A percentile compares a stretch with the other conserved stretches of the same genome.
Evolutionary conservation across 2,888 invertebrate genomes (phyloP).

Genomic region (Xestoiulus laeticollis): DNA sequence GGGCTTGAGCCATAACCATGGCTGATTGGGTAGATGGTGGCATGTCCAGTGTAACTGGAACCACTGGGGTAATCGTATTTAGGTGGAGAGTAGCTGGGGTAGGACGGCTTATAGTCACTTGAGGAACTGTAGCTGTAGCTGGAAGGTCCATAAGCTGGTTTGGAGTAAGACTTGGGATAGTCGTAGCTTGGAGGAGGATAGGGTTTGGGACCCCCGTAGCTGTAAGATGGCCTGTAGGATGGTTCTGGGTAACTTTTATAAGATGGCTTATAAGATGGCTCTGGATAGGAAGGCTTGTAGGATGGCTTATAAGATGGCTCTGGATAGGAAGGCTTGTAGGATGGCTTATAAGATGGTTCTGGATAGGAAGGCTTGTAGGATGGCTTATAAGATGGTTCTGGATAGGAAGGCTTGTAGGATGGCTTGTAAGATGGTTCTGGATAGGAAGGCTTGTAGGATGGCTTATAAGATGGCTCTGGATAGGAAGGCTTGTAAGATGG

Average conservation of each 20-base stretch:
- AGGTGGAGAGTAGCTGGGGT: background rate
- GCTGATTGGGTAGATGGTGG: background rate
- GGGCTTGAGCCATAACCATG: background rate
- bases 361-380: background rate
- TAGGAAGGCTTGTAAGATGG: background rate
- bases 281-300: background rate
- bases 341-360: background rate
- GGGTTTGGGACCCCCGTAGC: background rate
- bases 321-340: background rate
- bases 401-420: background rate
- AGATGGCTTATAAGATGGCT: background rate
- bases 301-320: background rate
- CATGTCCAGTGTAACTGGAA: background rate
- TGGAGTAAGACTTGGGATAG: background rate
- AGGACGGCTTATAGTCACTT: background rate
- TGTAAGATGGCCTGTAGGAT: background rate
- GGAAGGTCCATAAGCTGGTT: slow-evolving; percentile 4
- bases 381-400: background rate
- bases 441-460: background rate
- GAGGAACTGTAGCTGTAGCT: background rate
- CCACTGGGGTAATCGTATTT: background rate
- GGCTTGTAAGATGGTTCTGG: background rate
- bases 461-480: background rate
- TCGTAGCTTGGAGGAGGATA: background rate
- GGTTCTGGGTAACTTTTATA: background rate